These are phyloP conservation scores for Melitaea cinxia DNA, from an alignment of 1,140 invertebrate genomes.

Conservation along the genomic window DNA sequence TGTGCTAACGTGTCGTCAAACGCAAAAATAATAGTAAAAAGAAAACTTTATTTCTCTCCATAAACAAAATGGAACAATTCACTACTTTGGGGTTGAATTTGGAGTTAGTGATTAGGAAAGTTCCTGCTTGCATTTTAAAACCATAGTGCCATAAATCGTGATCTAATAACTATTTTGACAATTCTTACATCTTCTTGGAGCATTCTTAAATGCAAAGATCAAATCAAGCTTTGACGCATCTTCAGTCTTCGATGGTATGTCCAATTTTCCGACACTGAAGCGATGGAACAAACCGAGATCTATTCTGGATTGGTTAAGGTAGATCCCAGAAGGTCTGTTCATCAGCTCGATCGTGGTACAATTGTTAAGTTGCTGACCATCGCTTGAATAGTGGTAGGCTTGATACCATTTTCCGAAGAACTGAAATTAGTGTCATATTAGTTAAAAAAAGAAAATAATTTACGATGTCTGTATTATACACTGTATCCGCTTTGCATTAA, in stretches of 20 bases:
- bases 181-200: constrained; percentile 66
- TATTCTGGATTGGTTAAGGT: constrained; percentile 65
- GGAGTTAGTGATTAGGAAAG: too few species aligned
- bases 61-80: too few species aligned
- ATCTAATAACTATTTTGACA: not conserved
- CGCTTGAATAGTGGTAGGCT: constrained; percentile 65
- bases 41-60: too few species aligned
- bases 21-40: too few species aligned
- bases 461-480: too few species aligned
- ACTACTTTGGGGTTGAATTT: too few species aligned
- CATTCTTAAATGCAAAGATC: constrained; percentile 55
- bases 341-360: constrained; percentile 59
- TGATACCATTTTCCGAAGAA: constrained; percentile 71
- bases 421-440: constrained; percentile 54
- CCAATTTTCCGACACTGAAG: constrained; percentile 60
- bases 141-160: not conserved
- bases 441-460: too few species aligned
- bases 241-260: constrained; percentile 50
- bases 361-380: constrained; percentile 59
- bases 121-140: too few species aligned
- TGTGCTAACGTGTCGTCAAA: too few species aligned
- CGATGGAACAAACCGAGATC: constrained; percentile 66
- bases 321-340: constrained; percentile 54
- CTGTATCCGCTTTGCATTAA: too few species aligned
- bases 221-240: constrained; percentile 52